Conservation (phyloP, 1,140 invertebrate genomes). For the Bombus sibiricus region DNA sequence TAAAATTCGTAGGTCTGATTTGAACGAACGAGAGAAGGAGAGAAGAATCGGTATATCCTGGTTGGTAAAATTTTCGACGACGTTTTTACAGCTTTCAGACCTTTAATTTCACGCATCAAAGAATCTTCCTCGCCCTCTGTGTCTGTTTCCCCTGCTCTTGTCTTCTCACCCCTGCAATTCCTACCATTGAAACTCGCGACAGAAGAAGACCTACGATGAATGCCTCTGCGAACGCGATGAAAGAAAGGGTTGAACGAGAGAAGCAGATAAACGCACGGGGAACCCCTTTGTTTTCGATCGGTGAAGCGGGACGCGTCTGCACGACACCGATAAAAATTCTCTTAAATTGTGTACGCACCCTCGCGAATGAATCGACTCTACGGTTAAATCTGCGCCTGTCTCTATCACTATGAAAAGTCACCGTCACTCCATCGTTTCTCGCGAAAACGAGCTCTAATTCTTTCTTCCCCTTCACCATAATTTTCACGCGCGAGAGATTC, state of each 20-base stretch:
- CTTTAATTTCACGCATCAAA: constrained; percentile 59
- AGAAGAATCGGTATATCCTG: neutral
- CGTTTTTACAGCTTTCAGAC: constrained; percentile 34
- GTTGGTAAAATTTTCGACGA: constrained; percentile 15
- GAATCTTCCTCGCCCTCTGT: constrained; percentile 15
- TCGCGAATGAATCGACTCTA: constrained; percentile 4
- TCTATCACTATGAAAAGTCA: neutral
- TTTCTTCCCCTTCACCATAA: neutral
- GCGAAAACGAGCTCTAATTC: neutral
- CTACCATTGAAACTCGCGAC: constrained; percentile 35
- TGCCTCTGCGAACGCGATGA: constrained; percentile 11
- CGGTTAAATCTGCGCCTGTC: neutral
- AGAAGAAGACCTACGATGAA: constrained; percentile 40
- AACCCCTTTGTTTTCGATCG: neutral
- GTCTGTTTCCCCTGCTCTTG: neutral
- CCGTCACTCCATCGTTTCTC: neutral
- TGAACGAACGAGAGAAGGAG: neutral
- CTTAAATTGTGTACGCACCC: neutral
- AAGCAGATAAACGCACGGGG: neutral
- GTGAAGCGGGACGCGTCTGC: constrained; percentile 24
- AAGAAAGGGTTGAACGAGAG: constrained; percentile 47
- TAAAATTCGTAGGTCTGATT: neutral
- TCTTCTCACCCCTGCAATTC: constrained; percentile 1
- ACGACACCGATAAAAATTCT: constrained; percentile 33
- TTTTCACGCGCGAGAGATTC: neutral